These are phyloP conservation scores for Hypocryptadius cinnamomeus DNA, from an alignment of 2,113 vertebrate genomes.

Conservation along the genomic window DNA sequence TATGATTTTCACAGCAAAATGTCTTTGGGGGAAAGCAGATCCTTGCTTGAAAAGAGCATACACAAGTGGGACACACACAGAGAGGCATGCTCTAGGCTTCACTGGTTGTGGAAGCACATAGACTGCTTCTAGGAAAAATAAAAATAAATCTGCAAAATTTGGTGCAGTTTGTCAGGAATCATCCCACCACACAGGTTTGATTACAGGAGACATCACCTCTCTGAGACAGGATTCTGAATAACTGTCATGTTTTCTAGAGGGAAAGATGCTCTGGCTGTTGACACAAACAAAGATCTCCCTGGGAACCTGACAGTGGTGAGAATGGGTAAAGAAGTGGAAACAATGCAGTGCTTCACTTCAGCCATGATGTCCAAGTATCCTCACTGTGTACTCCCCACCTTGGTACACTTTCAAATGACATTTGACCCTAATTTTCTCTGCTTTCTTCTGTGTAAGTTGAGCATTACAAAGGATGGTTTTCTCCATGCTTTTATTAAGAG, in stretches of 20 bases:
- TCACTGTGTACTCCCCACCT: neutral
- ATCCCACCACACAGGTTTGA: neutral
- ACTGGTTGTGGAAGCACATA: neutral
- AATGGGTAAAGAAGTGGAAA: neutral
- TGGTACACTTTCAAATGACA: neutral
- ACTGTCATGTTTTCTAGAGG: neutral
- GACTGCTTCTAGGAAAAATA: neutral
- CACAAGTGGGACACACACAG: neutral
- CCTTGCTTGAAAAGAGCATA: neutral
- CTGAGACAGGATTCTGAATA: neutral
- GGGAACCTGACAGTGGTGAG: neutral
- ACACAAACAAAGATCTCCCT: neutral
- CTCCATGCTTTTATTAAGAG: neutral
- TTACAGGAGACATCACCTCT: neutral
- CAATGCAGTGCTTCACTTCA: neutral
- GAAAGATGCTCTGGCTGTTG: neutral
- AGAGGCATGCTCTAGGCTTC: neutral
- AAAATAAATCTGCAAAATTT: neutral
- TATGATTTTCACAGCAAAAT: neutral
- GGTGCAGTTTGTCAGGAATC: neutral
- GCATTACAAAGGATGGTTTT: neutral
- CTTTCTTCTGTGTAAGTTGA: neutral
- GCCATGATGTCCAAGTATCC: accelerated
- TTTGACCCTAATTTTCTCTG: neutral
- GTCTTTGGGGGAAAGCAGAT: neutral